A percentile compares a stretch with the other conserved stretches of the same genome.
Conservation (phyloP, 1,140 invertebrate genomes). For the Caenorhabditis elegans region WBcel235 BX284605.5:7243501-7244000, state of each 20-base stretch:
- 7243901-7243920: constrained; percentile 32
- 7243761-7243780: too few relatives aligned
- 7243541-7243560: constrained; percentile 58
- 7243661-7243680: too few relatives aligned
- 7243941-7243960: constrained; percentile 58
- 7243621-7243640: too few relatives aligned
- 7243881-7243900: not conserved
- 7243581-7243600: constrained; percentile 8
- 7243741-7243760: not conserved
- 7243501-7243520: not conserved
- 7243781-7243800: too few relatives aligned
- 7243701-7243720: too few relatives aligned
- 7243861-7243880: constrained; percentile 53
- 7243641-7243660: too few relatives aligned
- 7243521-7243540: constrained; percentile 52
- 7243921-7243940: constrained; percentile 49
- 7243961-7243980: constrained; percentile 52
- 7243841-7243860: constrained; percentile 56
- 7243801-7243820: too few relatives aligned
- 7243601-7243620: constrained; percentile 28
- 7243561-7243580: constrained; percentile 50
- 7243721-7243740: too few relatives aligned
- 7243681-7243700: too few relatives aligned
- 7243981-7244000: not conserved
- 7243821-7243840: constrained; percentile 7